Evolutionary conservation across 2,113 vertebrate genomes (phyloP).

Genomic region (Dipodomys stephensi): DNA sequence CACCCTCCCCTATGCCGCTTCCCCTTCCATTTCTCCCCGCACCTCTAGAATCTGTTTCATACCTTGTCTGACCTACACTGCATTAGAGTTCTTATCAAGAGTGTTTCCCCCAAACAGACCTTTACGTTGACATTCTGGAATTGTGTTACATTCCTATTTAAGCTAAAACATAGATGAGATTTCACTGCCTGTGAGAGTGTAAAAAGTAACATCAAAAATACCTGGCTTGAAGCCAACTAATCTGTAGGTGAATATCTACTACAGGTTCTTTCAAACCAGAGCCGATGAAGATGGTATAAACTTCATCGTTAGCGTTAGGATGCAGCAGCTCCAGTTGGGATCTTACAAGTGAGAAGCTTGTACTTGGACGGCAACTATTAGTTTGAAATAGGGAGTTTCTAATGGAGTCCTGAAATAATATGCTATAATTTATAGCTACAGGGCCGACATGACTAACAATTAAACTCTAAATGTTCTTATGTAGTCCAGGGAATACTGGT

Average conservation of each 20-base stretch:
- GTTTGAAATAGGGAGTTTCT: background rate
- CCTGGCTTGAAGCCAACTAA: no score
- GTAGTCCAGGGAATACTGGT: background rate
- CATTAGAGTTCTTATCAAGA: background rate
- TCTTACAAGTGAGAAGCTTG: background rate
- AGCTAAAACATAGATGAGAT: background rate
- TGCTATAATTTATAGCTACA: slow-evolving; percentile 19
- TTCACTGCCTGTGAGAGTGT: background rate
- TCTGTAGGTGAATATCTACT: no score
- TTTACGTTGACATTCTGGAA: background rate
- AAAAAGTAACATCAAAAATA: background rate
- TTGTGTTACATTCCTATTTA: background rate
- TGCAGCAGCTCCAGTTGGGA: background rate
- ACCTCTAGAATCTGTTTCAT: background rate
- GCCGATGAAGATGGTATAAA: background rate
- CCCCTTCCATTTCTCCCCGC: background rate
- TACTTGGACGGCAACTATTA: background rate
- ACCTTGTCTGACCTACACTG: background rate
- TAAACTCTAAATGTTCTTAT: slow-evolving; percentile 54
- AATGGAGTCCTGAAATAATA: background rate
- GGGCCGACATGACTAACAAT: slow-evolving; percentile 18
- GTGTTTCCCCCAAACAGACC: background rate
- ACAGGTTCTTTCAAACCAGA: background rate
- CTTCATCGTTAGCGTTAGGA: background rate
- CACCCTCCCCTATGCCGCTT: background rate